These are phyloP conservation scores for Cacajao melanocephalus DNA, from an alignment of 2,797 vertebrate species.

Conservation along the genomic window DNA sequence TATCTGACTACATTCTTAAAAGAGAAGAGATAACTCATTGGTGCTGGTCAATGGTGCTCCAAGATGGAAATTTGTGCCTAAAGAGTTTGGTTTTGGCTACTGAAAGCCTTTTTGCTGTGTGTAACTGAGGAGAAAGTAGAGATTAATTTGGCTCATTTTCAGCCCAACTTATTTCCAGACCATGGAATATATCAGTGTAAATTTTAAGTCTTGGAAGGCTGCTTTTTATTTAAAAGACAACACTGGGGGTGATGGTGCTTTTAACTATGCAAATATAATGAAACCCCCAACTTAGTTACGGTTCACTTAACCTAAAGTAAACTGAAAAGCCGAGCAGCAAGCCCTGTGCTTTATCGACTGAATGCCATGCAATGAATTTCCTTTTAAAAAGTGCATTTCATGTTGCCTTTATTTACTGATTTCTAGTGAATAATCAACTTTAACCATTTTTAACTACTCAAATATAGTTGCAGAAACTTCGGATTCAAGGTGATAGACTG, in stretches of 20 bases:
- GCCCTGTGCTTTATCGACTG: not conserved
- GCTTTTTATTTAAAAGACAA: conserved; percentile 55
- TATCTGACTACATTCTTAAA: not conserved
- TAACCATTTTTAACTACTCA: not conserved
- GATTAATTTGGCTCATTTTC: not conserved
- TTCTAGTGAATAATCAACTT: conserved; percentile 3
- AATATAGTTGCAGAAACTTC: not conserved
- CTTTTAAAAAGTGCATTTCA: not conserved
- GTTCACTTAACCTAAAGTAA: conserved; percentile 48
- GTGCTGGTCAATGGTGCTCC: not conserved
- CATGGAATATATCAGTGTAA: not conserved
- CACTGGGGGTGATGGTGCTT: not conserved
- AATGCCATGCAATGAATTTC: conserved; percentile 4
- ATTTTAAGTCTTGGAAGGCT: conserved; percentile 22
- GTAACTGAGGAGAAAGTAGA: not conserved
- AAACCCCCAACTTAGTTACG: conserved; percentile 44
- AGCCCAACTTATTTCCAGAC: not conserved
- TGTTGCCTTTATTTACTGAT: conserved; percentile 20
- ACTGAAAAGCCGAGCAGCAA: not conserved
- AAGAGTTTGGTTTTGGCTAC: not conserved
- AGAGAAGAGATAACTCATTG: not conserved
- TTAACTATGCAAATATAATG: conserved; percentile 40
- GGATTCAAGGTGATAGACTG: not conserved
- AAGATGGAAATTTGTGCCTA: not conserved
- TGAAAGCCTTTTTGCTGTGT: not conserved